These are phyloP conservation scores for Gulo gulo DNA, from an alignment of 2,113 vertebrate genomes.

Conservation along the genomic window DNA sequence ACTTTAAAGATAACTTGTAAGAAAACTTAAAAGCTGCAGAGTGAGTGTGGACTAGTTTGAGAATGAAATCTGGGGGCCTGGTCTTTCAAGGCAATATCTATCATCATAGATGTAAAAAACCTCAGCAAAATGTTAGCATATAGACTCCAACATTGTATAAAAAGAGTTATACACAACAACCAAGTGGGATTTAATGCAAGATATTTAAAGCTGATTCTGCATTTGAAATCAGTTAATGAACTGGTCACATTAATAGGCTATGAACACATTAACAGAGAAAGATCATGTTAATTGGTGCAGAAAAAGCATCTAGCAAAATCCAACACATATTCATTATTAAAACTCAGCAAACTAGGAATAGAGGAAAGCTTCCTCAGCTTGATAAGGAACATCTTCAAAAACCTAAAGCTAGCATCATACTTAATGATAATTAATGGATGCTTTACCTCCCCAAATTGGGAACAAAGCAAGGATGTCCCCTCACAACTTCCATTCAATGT, in stretches of 20 bases:
- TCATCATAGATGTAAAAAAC: not conserved
- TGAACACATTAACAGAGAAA: not conserved
- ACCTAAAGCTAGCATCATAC: not conserved
- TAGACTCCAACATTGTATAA: not conserved
- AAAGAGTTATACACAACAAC: not conserved
- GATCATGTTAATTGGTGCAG: not conserved
- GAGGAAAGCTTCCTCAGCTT: not conserved
- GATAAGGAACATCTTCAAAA: not conserved
- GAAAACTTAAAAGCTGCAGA: not conserved
- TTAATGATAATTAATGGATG: not conserved
- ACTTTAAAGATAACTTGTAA: not conserved
- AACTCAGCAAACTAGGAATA: not conserved
- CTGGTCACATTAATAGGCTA: not conserved
- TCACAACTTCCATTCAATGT: not conserved
- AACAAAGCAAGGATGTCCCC: not conserved
- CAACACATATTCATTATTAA: not conserved
- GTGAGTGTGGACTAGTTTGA: not conserved
- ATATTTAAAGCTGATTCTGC: not conserved
- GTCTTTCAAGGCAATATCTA: not conserved
- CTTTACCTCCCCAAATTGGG: not conserved
- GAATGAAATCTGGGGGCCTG: not conserved
- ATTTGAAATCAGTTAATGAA: not conserved
- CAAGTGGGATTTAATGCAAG: not conserved
- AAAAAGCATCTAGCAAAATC: not conserved
- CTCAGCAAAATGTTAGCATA: not conserved